Percentiles rank a stretch among this genome's conserved stretches.
Evolutionary conservation across 2,113 vertebrate genomes (phyloP).

Genomic region (Caretta caretta): DNA sequence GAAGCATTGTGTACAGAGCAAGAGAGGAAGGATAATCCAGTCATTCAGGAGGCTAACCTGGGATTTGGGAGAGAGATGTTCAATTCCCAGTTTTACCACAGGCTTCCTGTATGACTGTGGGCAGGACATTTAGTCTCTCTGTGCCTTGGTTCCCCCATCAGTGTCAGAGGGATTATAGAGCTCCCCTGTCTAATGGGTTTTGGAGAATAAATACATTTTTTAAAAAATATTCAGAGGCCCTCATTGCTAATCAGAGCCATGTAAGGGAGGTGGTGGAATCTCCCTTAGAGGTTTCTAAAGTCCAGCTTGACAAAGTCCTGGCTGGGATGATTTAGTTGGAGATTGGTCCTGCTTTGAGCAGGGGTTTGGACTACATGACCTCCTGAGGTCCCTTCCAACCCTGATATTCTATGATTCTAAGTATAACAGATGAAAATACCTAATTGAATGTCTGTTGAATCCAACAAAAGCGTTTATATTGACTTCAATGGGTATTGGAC

Average conservation of each 20-base stretch:
- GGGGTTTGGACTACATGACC: too few relatives aligned
- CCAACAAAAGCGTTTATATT: neutral
- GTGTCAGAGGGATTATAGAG: too few relatives aligned
- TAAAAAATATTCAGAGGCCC: neutral
- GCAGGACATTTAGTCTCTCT: too few relatives aligned
- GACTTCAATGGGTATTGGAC: neutral
- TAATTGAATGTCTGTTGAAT: neutral
- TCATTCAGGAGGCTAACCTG: neutral
- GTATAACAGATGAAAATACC: accelerated
- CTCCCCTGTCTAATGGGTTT: neutral
- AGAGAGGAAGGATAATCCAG: neutral
- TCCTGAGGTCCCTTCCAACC: too few relatives aligned
- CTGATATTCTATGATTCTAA: neutral
- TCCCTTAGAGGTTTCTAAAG: too few relatives aligned
- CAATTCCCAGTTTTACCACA: too few relatives aligned
- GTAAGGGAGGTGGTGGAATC: neutral
- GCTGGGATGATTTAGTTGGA: too few relatives aligned
- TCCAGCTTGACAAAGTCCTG: too few relatives aligned
- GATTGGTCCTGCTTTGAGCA: too few relatives aligned
- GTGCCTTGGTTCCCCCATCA: too few relatives aligned
- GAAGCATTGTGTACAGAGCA: neutral
- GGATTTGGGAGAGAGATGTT: too few relatives aligned
- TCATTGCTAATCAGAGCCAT: neutral
- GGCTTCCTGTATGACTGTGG: too few relatives aligned
- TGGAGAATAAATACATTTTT: neutral